Percentiles rank a stretch among this genome's conserved stretches.
phyloP scores from a whole-genome alignment of 2,797 vertebrate species.

The Emydoidea blandingii region DNA sequence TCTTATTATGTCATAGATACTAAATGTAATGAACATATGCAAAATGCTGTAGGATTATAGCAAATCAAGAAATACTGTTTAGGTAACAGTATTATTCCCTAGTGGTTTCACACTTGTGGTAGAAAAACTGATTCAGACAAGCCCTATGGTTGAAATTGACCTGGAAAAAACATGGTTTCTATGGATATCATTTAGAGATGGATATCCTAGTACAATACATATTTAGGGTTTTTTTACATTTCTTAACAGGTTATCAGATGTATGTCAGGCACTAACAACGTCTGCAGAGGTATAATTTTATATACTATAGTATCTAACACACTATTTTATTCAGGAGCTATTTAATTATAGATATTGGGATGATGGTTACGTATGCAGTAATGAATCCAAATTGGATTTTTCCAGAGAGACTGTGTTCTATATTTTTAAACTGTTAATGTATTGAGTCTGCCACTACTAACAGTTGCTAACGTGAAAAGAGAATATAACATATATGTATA shows the following conservation, averaged over 20 bases:
- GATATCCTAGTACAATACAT: conserved; percentile 18
- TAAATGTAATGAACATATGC: conserved; percentile 17
- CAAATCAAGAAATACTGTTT: conserved; percentile 58
- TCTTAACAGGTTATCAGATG: conserved; percentile 2
- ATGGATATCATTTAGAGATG: conserved; percentile 59
- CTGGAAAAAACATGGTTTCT: conserved; percentile 74
- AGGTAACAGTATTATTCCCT: conserved; percentile 58
- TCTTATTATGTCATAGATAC: conserved; percentile 14
- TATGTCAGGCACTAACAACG: background rate
- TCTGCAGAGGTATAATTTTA: background rate
- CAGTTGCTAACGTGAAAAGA: conserved; percentile 29
- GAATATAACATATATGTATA: conserved; percentile 43
- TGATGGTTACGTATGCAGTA: conserved; percentile 48
- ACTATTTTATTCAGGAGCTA: conserved; percentile 31
- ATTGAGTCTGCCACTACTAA: conserved; percentile 26
- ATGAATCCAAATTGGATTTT: conserved; percentile 30
- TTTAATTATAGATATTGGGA: conserved; percentile 30
- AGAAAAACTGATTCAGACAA: conserved; percentile 70
- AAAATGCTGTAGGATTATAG: conserved; percentile 41
- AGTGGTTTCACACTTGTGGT: conserved; percentile 64
- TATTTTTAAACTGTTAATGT: conserved; percentile 54
- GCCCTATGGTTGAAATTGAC: conserved; percentile 53
- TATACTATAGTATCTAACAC: background rate
- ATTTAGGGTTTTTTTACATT: conserved; percentile 35
- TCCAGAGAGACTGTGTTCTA: conserved; percentile 44